Base-by-base conservation (phyloP, 2,113 vertebrate genomes). In the Ranitomeya variabilis region DNA sequence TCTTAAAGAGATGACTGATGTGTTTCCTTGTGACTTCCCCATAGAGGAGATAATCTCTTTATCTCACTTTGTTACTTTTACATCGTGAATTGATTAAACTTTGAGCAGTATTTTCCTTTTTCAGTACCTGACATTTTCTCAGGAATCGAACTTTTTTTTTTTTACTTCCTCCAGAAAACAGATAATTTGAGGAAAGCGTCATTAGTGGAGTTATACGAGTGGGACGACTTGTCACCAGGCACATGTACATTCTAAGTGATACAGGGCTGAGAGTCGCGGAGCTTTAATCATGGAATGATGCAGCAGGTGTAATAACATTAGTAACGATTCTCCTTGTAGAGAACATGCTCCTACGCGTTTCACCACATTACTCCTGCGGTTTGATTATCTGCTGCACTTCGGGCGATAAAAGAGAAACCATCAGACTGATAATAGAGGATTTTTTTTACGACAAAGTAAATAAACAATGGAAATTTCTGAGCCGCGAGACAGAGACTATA, bases 311-410 rank as follows among this genome's bases (percentile, higher is more conserved):
- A 73, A 85, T 73, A 74, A 37, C 45, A 74, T 59, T 85, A 85
- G 67, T 57, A 85, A 74, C n/a, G 67, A 73, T 74, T 73, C 67
- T 73, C 52, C 2, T 52, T 74, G 52, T 37, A 73, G 21, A 37
- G 66, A 85, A 85, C 83, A 84, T 14, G 67, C 83, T 31, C 66
- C 67, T 57, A 73, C 51, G 52, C 37, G 9, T 69, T 83, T 51
- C 21, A 23, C 23, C 1, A 73, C 81, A 83, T 83, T 69, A 54
- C 19, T 69, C 45, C 54, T 69, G 59, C 80, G n/a, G 60, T 37
- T n/a, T 51, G 14, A 83, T 83, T 60, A 21, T 83, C 45, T 83
- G 6, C 81, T 19, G 7, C 81, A 83, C 81, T 83, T 15, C 21
- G 80, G 81, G 81, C 64, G 21, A 66, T 26, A 59, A 59, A 55